Percentiles rank a stretch among this genome's conserved stretches.
These are phyloP conservation scores for Spodoptera littoralis DNA, from an alignment of 2,888 invertebrate genomes.

Conservation along the genomic window DNA sequence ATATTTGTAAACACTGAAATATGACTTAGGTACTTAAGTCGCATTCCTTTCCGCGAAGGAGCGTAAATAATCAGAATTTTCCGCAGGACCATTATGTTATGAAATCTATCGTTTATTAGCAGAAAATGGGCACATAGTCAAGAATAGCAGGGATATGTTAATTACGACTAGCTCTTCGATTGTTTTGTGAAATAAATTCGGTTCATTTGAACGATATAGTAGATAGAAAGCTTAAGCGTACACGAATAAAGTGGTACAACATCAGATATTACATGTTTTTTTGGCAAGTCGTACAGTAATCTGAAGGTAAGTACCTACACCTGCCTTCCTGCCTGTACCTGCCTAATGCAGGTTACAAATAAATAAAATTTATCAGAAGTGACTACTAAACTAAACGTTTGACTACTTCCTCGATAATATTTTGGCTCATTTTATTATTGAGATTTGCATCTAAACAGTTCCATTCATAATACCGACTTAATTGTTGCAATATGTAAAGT, in stretches of 20 bases:
- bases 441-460: conserved; percentile 5
- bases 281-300: conserved; percentile 12
- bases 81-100: background rate
- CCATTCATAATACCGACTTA: conserved; percentile 10
- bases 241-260: background rate
- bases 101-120: conserved; percentile 5
- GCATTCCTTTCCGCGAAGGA: conserved; percentile 13
- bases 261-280: background rate
- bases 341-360: background rate
- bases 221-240: background rate
- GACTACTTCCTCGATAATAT: conserved; percentile 13
- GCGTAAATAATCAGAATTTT: conserved; percentile 18
- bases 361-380: conserved; percentile 11
- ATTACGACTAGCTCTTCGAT: no score
- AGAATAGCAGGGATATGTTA: background rate
- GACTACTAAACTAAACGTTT: background rate
- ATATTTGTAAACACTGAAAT: conserved; percentile 30
- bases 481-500: conserved; percentile 28
- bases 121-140: conserved; percentile 2
- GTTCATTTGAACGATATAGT: no score
- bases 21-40: conserved; percentile 1
- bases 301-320: no score
- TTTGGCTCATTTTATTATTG: conserved; percentile 13
- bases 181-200: no score
- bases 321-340: no score